Evolutionary conservation across 2,113 vertebrate species (phyloP).

Genomic region (Nannobrachium achirus): DNA sequence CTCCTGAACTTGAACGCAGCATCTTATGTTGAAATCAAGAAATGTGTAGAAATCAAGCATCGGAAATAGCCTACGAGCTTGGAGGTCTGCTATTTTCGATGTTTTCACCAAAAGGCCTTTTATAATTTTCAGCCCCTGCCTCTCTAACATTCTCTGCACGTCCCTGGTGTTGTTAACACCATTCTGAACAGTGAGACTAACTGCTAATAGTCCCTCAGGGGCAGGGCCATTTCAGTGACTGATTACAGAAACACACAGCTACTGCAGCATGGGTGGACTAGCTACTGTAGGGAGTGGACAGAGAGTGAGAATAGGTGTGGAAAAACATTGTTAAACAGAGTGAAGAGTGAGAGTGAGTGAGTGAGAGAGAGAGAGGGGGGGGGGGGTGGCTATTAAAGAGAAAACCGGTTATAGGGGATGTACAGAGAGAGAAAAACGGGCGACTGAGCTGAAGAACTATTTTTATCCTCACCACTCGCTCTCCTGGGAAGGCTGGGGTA

Average conservation of each 20-base stretch:
- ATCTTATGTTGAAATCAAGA: no score
- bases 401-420: constrained; percentile 43
- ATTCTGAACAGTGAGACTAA: constrained; percentile 18
- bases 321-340: not conserved
- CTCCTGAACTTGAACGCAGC: no score
- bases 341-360: not conserved
- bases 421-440: not conserved
- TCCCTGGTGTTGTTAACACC: no score
- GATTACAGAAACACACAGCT: constrained; percentile 14
- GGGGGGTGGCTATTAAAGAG: constrained; percentile 39
- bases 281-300: no score
- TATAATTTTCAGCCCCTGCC: no score
- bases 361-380: not conserved
- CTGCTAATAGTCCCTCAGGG: constrained; percentile 13
- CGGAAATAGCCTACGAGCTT: no score
- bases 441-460: no score
- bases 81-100: no score
- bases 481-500: constrained; percentile 3
- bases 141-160: no score
- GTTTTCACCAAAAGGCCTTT: no score
- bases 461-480: no score
- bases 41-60: no score
- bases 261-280: constrained; percentile 2
- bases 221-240: constrained; percentile 5
- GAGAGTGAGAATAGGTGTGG: not conserved